Base-by-base conservation (phyloP, 2,888 invertebrate species). In the Agrotis puta region DNA sequence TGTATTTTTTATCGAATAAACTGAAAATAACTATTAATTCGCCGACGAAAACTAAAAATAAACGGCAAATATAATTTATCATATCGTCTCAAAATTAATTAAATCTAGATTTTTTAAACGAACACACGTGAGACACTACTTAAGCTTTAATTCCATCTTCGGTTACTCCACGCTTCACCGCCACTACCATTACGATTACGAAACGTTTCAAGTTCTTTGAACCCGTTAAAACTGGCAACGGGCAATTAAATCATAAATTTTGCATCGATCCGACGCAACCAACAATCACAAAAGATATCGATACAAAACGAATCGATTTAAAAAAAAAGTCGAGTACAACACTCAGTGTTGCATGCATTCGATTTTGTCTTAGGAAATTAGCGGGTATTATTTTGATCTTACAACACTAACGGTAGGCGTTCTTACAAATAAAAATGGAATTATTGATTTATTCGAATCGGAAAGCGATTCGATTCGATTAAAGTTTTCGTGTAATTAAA, bases 201-300 rank as follows among this genome's bases (percentile, higher is more conserved):
- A 84, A 85, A 85, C 79, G 64, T 82, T 81, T 74, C 59, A 70
- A 85, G 85, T 85, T 85, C 81, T 48, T 84, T 85, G 85, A 85
- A 84, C 85, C 84, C 85, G 74, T 75, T 80, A 79, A 83, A 85
- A 86, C 85, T 86, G 88, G 88, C 89, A 92, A 91, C 91, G 88
- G 85, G 92, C 95, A 95, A 95, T 95, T 95, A 95, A 95, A 95
- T 94, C 94, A 95, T 95, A 95, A 95, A 95, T 95, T 94, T 92
- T 90, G 89, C 92, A 92, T 92, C 93, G 94, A 92, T 92, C 88
- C 92, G 88, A 90, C 91, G 92, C 92, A 95, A 94, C 95, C 94
- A 92, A 95, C 95, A 95, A 95, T 95, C 95, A 95, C 92, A 90
- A 91, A 92, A 92, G 93, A 95, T 94, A 94, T 94, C 93, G 92